These are phyloP conservation scores for Parus major DNA, from an alignment of 2,113 vertebrate genomes.

Conservation along the genomic window DNA sequence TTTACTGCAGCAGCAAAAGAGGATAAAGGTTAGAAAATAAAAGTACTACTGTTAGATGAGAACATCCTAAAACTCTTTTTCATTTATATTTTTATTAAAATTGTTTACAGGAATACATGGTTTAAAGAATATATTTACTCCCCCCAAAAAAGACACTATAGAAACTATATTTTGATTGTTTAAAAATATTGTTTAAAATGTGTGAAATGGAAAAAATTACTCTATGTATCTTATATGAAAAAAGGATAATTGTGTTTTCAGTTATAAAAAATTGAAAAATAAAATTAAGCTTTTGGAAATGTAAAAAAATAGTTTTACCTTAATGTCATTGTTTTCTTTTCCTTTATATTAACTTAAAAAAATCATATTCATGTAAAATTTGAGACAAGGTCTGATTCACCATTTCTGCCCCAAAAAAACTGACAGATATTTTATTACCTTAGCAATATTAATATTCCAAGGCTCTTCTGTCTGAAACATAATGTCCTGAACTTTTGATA, in stretches of 20 bases:
- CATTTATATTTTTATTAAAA: background rate
- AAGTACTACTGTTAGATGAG: background rate
- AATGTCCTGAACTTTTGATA: background rate
- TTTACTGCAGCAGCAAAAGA: background rate
- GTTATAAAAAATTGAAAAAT: background rate
- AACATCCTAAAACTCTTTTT: background rate
- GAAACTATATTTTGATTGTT: background rate
- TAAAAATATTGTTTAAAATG: background rate
- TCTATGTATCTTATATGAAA: background rate
- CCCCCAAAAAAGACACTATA: fast-evolving
- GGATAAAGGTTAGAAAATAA: background rate
- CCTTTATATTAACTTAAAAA: background rate
- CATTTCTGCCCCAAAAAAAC: background rate
- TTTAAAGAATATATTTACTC: background rate
- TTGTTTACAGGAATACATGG: fast-evolving
- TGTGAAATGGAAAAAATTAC: background rate
- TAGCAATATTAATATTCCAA: background rate
- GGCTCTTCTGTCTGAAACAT: background rate
- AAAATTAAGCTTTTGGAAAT: background rate
- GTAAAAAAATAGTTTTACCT: background rate
- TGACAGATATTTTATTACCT: background rate
- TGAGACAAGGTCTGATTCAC: background rate
- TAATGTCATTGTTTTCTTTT: background rate
- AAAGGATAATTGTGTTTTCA: background rate
- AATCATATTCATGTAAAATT: background rate